phyloP scores from a whole-genome alignment of 2,888 invertebrate species.

The Drosophila nigritarsus region DNA sequence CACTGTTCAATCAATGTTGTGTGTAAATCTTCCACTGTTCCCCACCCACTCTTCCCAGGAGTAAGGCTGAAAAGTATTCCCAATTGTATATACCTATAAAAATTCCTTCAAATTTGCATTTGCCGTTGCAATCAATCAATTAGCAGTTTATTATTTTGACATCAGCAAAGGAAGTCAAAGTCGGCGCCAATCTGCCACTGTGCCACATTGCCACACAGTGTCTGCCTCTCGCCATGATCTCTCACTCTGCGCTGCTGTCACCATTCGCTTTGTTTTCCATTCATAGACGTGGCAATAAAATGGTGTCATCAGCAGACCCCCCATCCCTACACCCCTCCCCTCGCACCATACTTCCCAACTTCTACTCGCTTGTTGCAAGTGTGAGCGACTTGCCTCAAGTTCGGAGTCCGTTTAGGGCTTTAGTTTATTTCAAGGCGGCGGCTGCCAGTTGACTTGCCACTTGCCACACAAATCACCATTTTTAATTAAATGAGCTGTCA shows the following conservation, averaged over 20 bases:
- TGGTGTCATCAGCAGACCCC: constrained; percentile 36
- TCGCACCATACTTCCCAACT: background rate
- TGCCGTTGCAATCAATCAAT: constrained; percentile 26
- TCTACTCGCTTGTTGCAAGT: background rate
- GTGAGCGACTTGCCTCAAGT: constrained; percentile 4
- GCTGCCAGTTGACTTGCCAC: constrained; percentile 31
- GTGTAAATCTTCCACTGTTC: background rate
- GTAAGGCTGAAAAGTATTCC: background rate
- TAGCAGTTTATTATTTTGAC: constrained; percentile 31
- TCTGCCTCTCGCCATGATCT: background rate
- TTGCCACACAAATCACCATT: constrained; percentile 64
- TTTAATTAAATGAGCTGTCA: constrained; percentile 67
- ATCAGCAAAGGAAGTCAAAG: constrained; percentile 11
- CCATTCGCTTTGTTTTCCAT: constrained; percentile 22
- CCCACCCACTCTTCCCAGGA: background rate
- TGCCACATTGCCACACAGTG: constrained; percentile 4
- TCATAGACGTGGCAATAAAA: constrained; percentile 55
- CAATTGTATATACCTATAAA: background rate
- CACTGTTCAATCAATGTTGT: background rate
- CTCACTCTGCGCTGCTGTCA: background rate
- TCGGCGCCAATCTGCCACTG: constrained; percentile 1
- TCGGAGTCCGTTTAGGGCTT: constrained; percentile 17
- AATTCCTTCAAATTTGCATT: background rate
- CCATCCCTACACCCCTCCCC: background rate
- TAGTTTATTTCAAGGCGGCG: constrained; percentile 46